These are phyloP conservation scores for Fregetta grallaria DNA, from an alignment of 2,113 vertebrate species.

Conservation along the genomic window DNA sequence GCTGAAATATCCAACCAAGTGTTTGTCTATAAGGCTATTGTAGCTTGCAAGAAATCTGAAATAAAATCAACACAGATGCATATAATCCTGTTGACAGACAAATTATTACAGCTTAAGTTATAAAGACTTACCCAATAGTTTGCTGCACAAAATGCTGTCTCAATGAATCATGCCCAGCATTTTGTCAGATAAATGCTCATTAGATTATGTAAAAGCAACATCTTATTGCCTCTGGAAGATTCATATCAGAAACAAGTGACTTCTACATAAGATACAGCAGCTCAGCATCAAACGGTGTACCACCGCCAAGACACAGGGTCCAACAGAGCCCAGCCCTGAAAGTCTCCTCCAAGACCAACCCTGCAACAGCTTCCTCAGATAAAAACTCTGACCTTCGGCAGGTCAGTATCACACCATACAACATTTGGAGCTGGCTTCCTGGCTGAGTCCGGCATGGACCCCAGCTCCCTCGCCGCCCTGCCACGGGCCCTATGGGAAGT, in stretches of 20 bases:
- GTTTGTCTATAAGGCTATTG: conserved; percentile 94
- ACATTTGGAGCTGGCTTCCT: no score
- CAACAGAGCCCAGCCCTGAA: not conserved
- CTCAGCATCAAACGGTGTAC: accelerated
- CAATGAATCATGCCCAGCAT: not conserved
- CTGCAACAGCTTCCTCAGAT: not conserved
- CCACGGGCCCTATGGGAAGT: not conserved
- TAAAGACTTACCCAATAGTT: not conserved
- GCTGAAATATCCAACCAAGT: conserved; percentile 90
- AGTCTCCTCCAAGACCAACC: not conserved
- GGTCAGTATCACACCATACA: not conserved
- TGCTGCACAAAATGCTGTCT: not conserved
- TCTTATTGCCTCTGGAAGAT: not conserved
- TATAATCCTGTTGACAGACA: not conserved
- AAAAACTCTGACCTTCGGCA: not conserved
- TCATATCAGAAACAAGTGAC: accelerated
- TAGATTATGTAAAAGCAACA: not conserved
- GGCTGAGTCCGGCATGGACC: not conserved
- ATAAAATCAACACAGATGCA: not conserved
- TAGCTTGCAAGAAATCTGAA: conserved; percentile 84
- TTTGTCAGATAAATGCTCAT: not conserved
- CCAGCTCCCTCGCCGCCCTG: not conserved
- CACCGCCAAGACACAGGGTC: accelerated
- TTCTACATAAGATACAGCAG: not conserved
- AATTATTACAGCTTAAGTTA: not conserved